Evolutionary conservation across 1,140 invertebrate genomes (phyloP).

Genomic region (Bombus picipes): DNA sequence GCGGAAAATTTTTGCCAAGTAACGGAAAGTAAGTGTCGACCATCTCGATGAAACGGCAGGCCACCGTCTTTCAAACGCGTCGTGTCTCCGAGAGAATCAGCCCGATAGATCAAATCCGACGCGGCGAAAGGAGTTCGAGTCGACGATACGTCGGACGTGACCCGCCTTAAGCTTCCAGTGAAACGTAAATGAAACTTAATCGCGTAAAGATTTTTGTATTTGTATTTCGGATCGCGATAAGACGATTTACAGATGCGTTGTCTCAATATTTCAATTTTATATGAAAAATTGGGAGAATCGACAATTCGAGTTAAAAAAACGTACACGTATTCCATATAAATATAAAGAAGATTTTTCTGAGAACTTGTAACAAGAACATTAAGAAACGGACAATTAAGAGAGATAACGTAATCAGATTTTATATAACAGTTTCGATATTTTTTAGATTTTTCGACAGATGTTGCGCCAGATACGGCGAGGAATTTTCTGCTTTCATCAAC

Average conservation of each 20-base stretch:
- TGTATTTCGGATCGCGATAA: rapidly evolving
- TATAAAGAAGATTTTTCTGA: too few species aligned
- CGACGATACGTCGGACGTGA: background rate
- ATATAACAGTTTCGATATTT: background rate
- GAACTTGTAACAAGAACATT: too few species aligned
- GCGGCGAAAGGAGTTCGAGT: constrained; percentile 19
- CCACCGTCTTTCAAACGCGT: constrained; percentile 31
- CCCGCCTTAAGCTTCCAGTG: background rate
- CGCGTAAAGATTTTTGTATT: background rate
- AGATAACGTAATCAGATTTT: background rate
- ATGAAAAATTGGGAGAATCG: background rate
- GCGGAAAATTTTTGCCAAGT: constrained; percentile 55
- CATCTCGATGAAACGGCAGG: constrained; percentile 14
- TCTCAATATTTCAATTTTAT: background rate
- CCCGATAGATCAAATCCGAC: constrained; percentile 16
- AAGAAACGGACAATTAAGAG: background rate
- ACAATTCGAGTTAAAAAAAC: too few species aligned
- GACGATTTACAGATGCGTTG: background rate
- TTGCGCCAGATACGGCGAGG: too few species aligned
- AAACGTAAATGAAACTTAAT: background rate
- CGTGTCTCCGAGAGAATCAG: background rate
- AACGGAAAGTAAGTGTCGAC: constrained; percentile 54
- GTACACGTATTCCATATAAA: too few species aligned
- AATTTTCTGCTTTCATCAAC: too few species aligned
- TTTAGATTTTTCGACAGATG: too few species aligned